phyloP scores from a whole-genome alignment of 2,888 invertebrate genomes.

The Tillus elongatus region DNA sequence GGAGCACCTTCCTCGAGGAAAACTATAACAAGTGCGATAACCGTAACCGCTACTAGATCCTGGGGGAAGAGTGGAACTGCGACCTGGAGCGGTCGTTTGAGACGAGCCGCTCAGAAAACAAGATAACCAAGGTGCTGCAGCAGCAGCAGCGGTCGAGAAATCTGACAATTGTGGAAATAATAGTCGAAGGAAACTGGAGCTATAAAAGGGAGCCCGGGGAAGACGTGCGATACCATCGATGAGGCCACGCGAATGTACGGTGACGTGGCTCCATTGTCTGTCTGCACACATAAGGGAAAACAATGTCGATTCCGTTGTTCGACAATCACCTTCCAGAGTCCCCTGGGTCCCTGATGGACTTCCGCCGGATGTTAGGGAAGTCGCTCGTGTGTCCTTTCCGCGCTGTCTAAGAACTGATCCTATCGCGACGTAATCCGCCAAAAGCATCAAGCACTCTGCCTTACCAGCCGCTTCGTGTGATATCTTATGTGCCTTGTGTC shows the following conservation, averaged over 20 bases:
- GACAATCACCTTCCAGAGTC: constrained; percentile 38
- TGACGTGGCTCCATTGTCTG: constrained; percentile 27
- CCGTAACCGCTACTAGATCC: constrained; percentile 39
- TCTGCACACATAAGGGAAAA: constrained; percentile 36
- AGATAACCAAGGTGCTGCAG: constrained; percentile 39
- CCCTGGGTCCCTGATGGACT: constrained; percentile 38
- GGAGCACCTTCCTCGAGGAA: constrained; percentile 31
- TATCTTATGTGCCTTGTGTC: too few species aligned
- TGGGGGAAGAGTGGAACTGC: constrained; percentile 33
- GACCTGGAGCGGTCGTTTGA: constrained; percentile 37
- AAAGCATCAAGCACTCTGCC: too few species aligned
- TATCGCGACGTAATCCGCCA: too few species aligned
- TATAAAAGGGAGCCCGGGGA: constrained; percentile 33
- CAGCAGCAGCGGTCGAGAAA: constrained; percentile 33
- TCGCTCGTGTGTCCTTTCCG: constrained; percentile 36
- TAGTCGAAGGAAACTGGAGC: constrained; percentile 34
- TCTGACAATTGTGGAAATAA: constrained; percentile 39
- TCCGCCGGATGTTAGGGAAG: constrained; percentile 35
- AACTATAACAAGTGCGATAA: constrained; percentile 40
- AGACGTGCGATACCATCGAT: constrained; percentile 38
- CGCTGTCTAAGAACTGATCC: constrained; percentile 25
- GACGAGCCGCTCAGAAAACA: constrained; percentile 32
- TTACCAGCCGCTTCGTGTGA: too few species aligned
- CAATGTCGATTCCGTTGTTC: constrained; percentile 34
- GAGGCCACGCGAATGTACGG: constrained; percentile 30